Conservation (phyloP, 30 jellyfish, hydroid and myxozoan species). For the Mastigias papua region DNA sequence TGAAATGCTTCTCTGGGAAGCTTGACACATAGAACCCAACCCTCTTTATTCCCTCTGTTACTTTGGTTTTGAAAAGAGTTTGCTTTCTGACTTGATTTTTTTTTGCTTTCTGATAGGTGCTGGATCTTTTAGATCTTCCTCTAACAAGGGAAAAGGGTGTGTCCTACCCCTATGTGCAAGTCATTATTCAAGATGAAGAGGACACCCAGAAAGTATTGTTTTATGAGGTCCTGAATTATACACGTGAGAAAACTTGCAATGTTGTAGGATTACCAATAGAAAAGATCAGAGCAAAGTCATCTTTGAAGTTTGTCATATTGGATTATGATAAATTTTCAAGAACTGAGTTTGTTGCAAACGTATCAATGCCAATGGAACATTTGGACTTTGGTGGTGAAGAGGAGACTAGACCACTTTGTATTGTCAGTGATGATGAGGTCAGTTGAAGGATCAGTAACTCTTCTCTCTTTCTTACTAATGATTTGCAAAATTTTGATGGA, state of each 20-base stretch:
- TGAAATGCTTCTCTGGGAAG: too few relatives aligned
- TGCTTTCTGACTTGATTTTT: not conserved
- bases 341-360: slow-evolving; percentile 94
- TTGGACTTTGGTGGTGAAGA: slow-evolving; percentile 81
- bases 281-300: slow-evolving; percentile 37
- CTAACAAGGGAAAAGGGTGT: slow-evolving; percentile 89
- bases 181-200: slow-evolving; percentile 63
- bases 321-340: slow-evolving; percentile 94
- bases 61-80: not conserved
- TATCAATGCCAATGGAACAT: slow-evolving; percentile 73
- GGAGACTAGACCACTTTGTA: slow-evolving; percentile 64
- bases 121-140: slow-evolving; percentile 87
- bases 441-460: not conserved
- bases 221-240: slow-evolving; percentile 76
- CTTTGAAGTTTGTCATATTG: slow-evolving; percentile 81
- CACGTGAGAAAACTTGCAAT: slow-evolving; percentile 83
- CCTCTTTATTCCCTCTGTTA: too few relatives aligned
- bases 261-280: slow-evolving; percentile 69
- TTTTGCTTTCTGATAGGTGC: slow-evolving; percentile 52
- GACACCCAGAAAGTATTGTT: slow-evolving; percentile 48
- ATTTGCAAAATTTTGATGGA: too few relatives aligned
- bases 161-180: slow-evolving; percentile 90
- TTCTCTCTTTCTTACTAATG: too few relatives aligned
- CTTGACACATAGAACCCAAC: too few relatives aligned
- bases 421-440: slow-evolving; percentile 37